Percentiles rank a stretch among this genome's conserved stretches.
Evolutionary conservation across 2,113 vertebrate genomes (phyloP).

Genomic region (Gymnocephalus cernua): DNA sequence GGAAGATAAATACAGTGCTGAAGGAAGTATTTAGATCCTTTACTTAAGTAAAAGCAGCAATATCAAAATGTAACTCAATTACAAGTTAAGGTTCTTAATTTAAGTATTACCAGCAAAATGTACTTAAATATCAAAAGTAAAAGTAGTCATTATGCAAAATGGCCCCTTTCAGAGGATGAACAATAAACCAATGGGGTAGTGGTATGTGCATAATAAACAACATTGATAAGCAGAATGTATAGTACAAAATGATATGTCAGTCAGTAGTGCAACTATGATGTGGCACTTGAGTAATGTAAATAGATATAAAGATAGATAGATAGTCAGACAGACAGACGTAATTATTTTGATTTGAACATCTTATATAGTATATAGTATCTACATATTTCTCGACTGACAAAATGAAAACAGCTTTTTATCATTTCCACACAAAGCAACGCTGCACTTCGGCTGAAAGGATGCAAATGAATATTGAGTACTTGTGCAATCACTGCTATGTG

Average conservation of each 20-base stretch:
- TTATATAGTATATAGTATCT: not conserved
- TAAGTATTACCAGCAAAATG: not conserved
- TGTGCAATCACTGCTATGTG: constrained; percentile 48
- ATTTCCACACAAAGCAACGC: constrained; percentile 29
- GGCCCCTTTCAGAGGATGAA: not conserved
- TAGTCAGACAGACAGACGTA: not conserved
- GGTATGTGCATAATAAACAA: not conserved
- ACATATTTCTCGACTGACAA: constrained; percentile 22
- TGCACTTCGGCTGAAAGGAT: constrained; percentile 51
- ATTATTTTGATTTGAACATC: not conserved
- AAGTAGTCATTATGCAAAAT: not conserved
- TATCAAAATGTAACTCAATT: not conserved
- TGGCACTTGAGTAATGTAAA: not conserved
- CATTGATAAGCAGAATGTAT: not conserved
- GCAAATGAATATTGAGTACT: constrained; percentile 58
- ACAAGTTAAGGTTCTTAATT: not conserved
- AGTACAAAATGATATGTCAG: not conserved
- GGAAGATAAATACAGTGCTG: constrained; percentile 23
- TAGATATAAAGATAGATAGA: not conserved
- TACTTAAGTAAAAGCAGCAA: constrained; percentile 14
- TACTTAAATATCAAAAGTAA: too few relatives aligned
- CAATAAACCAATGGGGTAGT: not conserved
- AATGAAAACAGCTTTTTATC: constrained; percentile 44
- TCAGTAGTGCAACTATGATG: too few relatives aligned
- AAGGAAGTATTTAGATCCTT: constrained; percentile 28